phyloP scores from a whole-genome alignment of 2,113 vertebrate genomes.

The Cyprinus carpio region DNA sequence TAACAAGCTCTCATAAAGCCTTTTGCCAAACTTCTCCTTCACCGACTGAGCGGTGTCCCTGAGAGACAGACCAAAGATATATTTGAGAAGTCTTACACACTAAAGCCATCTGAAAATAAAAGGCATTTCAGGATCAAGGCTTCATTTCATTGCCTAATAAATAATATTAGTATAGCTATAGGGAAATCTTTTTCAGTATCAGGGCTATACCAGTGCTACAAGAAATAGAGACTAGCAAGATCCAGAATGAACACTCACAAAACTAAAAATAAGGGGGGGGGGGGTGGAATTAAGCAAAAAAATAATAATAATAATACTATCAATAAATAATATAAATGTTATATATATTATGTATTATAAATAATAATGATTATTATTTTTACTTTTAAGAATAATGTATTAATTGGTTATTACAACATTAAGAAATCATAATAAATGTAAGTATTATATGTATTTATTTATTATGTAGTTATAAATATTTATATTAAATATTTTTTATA shows the following conservation, averaged over 20 bases:
- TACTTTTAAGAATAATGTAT: too few relatives aligned
- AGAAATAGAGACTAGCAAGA: not conserved
- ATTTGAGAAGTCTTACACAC: not conserved
- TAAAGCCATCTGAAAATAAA: not conserved
- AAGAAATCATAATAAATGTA: too few relatives aligned
- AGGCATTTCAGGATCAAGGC: not conserved
- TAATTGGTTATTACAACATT: too few relatives aligned
- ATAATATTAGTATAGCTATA: not conserved
- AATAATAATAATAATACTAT: too few relatives aligned
- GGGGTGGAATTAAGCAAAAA: not conserved
- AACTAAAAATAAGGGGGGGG: not conserved
- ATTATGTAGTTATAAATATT: too few relatives aligned
- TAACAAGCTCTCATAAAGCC: conserved; percentile 90
- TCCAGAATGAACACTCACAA: not conserved
- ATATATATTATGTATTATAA: too few relatives aligned
- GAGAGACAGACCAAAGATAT: not conserved
- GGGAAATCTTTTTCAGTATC: not conserved
- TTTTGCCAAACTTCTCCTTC: conserved; percentile 97
- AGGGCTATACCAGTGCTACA: not conserved
- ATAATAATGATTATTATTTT: too few relatives aligned
- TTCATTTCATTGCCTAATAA: not conserved
- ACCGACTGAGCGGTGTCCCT: conserved; percentile 93
- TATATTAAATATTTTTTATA: too few relatives aligned
- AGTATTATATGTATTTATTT: too few relatives aligned
- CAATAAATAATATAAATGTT: too few relatives aligned